Conservation (phyloP, 1,140 invertebrate genomes). For the Ectropis grisescens region DNA sequence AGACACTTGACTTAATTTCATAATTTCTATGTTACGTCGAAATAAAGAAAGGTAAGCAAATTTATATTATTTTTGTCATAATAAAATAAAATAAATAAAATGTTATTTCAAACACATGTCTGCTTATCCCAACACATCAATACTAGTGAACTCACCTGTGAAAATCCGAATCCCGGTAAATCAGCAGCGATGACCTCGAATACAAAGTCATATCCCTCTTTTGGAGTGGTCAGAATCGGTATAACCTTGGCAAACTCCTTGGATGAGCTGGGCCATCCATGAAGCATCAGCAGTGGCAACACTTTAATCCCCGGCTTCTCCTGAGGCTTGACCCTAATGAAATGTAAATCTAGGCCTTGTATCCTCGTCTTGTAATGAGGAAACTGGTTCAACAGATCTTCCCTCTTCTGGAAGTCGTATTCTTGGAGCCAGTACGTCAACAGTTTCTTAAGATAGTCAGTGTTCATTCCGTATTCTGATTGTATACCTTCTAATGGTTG, state of each 20-base stretch:
- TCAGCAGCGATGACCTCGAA: conserved; percentile 88
- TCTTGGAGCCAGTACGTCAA: conserved; percentile 80
- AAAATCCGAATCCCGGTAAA: conserved; percentile 89
- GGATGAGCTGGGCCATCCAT: conserved; percentile 94
- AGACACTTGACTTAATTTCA: too few species aligned
- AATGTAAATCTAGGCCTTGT: conserved; percentile 83
- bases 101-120: too few species aligned
- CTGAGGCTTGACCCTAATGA: conserved; percentile 73
- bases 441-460: conserved; percentile 75
- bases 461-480: conserved; percentile 86
- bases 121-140: too few species aligned
- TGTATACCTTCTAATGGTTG: conserved; percentile 76
- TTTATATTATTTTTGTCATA: too few species aligned
- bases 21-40: too few species aligned
- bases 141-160: conserved; percentile 74
- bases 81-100: too few species aligned
- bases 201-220: conserved; percentile 74
- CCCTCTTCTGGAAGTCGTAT: conserved; percentile 82
- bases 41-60: too few species aligned
- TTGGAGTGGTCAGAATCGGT: conserved; percentile 77
- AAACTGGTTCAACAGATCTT: conserved; percentile 77
- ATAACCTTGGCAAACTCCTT: conserved; percentile 89
- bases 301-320: conserved; percentile 60
- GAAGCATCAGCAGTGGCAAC: conserved; percentile 83
- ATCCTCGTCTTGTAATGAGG: conserved; percentile 82